phyloP scores from a whole-genome alignment of 2,797 vertebrate genomes.

The Columba guinea region DNA sequence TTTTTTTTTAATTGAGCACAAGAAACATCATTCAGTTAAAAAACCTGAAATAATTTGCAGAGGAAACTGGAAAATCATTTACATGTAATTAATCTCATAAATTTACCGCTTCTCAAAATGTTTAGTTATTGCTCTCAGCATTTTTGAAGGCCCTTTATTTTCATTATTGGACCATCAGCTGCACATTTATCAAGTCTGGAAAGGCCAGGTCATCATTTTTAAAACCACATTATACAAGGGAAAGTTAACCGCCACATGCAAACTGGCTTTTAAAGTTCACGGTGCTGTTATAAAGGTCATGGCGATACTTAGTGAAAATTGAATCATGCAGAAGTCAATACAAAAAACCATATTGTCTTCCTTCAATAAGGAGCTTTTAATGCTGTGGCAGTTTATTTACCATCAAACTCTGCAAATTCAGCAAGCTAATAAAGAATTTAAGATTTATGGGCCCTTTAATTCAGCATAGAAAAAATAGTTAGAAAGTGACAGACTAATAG shows the following conservation, averaged over 20 bases:
- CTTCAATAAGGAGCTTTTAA: constrained; percentile 70
- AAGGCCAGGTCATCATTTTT: constrained; percentile 58
- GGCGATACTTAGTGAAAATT: constrained; percentile 72
- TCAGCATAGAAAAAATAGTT: constrained; percentile 42
- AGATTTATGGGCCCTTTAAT: constrained; percentile 54
- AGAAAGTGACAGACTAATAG: constrained; percentile 45
- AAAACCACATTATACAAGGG: constrained; percentile 54
- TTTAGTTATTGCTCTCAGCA: constrained; percentile 39
- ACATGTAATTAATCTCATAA: constrained; percentile 23
- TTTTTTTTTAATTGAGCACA: neutral
- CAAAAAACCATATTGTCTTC: constrained; percentile 71
- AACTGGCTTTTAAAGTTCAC: constrained; percentile 76
- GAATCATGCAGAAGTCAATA: constrained; percentile 74
- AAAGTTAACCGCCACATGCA: constrained; percentile 71
- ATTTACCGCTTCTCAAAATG: neutral
- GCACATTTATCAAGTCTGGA: constrained; percentile 48
- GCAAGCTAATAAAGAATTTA: constrained; percentile 64
- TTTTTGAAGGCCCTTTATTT: constrained; percentile 58
- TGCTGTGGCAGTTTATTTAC: constrained; percentile 63
- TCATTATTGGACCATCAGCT: constrained; percentile 52
- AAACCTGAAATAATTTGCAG: constrained; percentile 29
- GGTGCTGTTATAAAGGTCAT: constrained; percentile 64
- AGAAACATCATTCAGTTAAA: neutral
- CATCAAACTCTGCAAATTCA: constrained; percentile 69
- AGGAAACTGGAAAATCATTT: constrained; percentile 9